phyloP scores from a whole-genome alignment of 2,113 vertebrate genomes.

The Tachuris rubrigastra region DNA sequence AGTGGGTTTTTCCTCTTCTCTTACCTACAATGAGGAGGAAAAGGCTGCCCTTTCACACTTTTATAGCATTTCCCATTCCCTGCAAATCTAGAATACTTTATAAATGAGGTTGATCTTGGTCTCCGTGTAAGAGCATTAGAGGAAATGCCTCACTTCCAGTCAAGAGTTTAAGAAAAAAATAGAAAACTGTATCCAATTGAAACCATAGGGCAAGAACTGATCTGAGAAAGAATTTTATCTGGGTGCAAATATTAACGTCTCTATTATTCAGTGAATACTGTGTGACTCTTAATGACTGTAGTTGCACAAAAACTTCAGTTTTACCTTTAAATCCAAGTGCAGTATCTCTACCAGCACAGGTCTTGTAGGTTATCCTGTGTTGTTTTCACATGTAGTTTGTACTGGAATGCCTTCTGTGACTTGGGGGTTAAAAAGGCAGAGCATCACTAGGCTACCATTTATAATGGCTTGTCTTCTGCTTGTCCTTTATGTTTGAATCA shows the following conservation, averaged over 20 bases:
- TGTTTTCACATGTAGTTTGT: neutral
- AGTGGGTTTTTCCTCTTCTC: neutral
- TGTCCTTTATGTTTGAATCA: neutral
- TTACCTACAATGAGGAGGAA: neutral
- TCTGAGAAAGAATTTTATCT: neutral
- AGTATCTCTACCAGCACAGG: neutral
- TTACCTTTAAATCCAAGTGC: neutral
- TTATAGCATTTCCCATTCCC: neutral
- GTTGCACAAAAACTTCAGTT: neutral
- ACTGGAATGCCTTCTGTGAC: neutral
- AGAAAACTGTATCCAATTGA: neutral
- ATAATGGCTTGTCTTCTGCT: neutral
- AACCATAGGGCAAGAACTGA: neutral
- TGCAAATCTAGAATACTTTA: neutral
- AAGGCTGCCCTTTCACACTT: neutral
- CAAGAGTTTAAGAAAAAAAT: neutral
- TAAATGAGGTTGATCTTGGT: neutral
- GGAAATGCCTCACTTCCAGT: conserved; percentile 4
- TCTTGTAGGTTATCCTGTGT: neutral
- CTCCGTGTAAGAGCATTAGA: neutral
- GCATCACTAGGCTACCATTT: neutral
- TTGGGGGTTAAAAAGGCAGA: neutral
- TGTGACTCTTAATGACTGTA: neutral
- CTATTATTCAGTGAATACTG: neutral
- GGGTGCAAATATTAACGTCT: neutral